These are phyloP conservation scores for Agapostemon virescens DNA, from an alignment of 2,888 invertebrate species.

Conservation along the genomic window DNA sequence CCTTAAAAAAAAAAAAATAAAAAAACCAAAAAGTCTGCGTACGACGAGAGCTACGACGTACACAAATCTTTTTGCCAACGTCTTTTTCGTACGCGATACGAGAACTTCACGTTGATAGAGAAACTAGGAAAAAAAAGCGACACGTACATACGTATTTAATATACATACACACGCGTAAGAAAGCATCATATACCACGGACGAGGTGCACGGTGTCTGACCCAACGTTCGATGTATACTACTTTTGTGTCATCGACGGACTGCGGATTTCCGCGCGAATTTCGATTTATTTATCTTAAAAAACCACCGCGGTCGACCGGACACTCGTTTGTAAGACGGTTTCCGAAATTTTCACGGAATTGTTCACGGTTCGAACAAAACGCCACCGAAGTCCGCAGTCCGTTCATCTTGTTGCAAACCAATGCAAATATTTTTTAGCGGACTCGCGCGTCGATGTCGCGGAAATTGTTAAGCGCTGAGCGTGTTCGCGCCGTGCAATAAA, in stretches of 20 bases:
- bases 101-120: conserved; percentile 15
- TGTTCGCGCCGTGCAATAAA: background rate
- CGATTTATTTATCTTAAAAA: background rate
- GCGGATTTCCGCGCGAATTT: background rate
- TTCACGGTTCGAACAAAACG: background rate
- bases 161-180: conserved; percentile 12
- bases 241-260: background rate
- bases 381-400: background rate
- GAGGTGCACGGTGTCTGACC: background rate
- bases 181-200: conserved; percentile 17
- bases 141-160: conserved; percentile 8
- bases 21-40: conserved; percentile 46
- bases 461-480: background rate
- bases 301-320: background rate
- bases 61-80: conserved; percentile 10
- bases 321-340: background rate
- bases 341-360: background rate
- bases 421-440: background rate
- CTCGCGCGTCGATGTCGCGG: background rate
- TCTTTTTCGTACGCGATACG: conserved; percentile 44
- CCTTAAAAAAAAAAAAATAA: conserved; percentile 14
- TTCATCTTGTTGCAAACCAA: background rate
- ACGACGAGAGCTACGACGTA: conserved; percentile 31
- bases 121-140: background rate
- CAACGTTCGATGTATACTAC: background rate